Evolutionary conservation across 2,113 vertebrate genomes (phyloP), one percentile per base, ranked within the genome.

Genomic region (Melanerpes formicivorus): DNA sequence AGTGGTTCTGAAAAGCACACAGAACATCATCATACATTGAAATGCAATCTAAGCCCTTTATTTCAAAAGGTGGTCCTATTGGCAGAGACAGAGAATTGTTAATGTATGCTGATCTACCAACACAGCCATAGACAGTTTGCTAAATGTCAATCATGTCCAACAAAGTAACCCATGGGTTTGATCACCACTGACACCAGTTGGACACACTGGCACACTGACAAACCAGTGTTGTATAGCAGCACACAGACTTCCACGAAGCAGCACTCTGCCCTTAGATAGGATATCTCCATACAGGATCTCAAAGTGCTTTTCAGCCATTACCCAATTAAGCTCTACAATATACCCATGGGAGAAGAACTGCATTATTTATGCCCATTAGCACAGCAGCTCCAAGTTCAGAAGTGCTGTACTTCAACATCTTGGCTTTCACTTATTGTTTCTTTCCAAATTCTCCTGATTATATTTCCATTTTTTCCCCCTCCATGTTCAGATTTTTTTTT

Each of bases 351-450:
- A 67, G 67, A 91, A 87, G 42, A 9, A 72, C 3, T 88, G 63
- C 77, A 93, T 95, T 94, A 92, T 92, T 95, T 88, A 93, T 84
- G 76, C 5, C 85, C 66, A 65, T 88, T 84, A 93, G 62, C 12
- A 50, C 6, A 1, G 66, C 64, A 88, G 85, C 42, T 86, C 34
- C 13, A 48, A 42, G 34, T 64, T 91, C 82, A 64, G 23, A 84
- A 87, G n/a, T 26, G 79, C 56, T 87, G 18, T 42, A 80, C 60
- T 91, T 94, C 71, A 87, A 66, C 55, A 66, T 77, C n/a, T 64
- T 77, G 37, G 27, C 73, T 79, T 87, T 34, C 9, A 4, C 42
- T 42, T 18, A 30, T 37, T 87, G 67, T 55, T 44, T 5, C 9
- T 60, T 81, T 59, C 26, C n/a, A 58, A 90, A 48, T 48, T 66